These are phyloP conservation scores for Caenorhabditis zanzibari DNA, from an alignment of 2,888 invertebrate genomes.

Conservation along the genomic window DNA sequence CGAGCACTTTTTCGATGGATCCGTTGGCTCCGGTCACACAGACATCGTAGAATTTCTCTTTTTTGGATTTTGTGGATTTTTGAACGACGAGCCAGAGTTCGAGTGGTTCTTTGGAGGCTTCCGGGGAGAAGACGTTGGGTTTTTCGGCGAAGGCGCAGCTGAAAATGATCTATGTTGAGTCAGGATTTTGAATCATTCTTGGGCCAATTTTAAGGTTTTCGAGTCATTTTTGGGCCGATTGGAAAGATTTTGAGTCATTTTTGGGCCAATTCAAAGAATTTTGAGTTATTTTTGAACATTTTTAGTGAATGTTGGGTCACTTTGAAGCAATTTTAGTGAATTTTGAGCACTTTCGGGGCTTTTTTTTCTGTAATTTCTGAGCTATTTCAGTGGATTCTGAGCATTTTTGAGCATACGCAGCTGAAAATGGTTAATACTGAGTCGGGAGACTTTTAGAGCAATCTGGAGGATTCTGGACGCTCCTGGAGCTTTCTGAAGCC, in stretches of 20 bases:
- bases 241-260: not conserved
- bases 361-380: too few relatives aligned
- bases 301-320: too few relatives aligned
- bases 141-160: slow-evolving; percentile 53
- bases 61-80: slow-evolving; percentile 18
- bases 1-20: slow-evolving; percentile 52
- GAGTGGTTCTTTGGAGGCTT: too few relatives aligned
- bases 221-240: not conserved
- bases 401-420: too few relatives aligned
- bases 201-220: not conserved
- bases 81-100: slow-evolving; percentile 55
- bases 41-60: slow-evolving; percentile 28
- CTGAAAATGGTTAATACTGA: too few relatives aligned
- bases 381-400: too few relatives aligned
- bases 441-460: too few relatives aligned
- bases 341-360: too few relatives aligned
- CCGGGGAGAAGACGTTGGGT: slow-evolving; percentile 32
- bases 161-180: slow-evolving; percentile 1
- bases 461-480: too few relatives aligned
- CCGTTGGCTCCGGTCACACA: slow-evolving; percentile 47
- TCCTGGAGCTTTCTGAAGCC: too few relatives aligned
- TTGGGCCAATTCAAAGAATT: not conserved
- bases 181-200: not conserved
- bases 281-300: not conserved
- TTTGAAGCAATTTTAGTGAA: too few relatives aligned